Evolutionary conservation across 2,888 invertebrate genomes (phyloP).

Genomic region (Thecophora atra): DNA sequence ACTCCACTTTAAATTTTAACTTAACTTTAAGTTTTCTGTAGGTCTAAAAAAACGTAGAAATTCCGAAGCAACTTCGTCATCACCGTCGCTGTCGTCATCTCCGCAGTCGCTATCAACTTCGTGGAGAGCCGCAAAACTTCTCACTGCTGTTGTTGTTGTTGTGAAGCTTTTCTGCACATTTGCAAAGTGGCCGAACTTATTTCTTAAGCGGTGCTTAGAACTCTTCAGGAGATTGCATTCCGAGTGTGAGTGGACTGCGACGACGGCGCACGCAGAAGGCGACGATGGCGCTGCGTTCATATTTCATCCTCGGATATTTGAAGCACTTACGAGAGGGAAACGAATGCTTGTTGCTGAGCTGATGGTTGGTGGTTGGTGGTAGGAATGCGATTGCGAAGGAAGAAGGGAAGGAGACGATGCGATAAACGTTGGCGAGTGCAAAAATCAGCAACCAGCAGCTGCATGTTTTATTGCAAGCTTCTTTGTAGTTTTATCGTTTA

Average conservation of each 20-base stretch:
- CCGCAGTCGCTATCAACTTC: no score
- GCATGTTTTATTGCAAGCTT: constrained; percentile 23
- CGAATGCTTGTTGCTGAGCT: not conserved
- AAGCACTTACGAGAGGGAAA: not conserved
- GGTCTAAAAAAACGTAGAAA: no score
- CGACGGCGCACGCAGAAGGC: not conserved
- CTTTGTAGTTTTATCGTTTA: constrained; percentile 9
- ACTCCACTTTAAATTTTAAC: no score
- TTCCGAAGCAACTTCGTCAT: no score
- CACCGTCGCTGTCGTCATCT: no score
- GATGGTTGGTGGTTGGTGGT: constrained; percentile 6
- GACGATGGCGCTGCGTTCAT: not conserved
- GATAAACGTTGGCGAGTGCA: not conserved
- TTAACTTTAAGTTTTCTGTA: no score
- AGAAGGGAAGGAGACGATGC: not conserved
- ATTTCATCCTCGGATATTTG: constrained; percentile 13
- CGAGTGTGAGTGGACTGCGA: constrained; percentile 13
- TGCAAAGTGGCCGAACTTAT: constrained; percentile 9
- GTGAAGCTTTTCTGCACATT: not conserved
- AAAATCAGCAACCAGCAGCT: constrained; percentile 5
- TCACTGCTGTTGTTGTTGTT: not conserved
- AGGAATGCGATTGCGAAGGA: not conserved
- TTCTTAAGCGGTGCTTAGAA: constrained; percentile 11
- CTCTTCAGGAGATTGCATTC: constrained; percentile 12
- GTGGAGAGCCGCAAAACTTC: not conserved